phyloP scores from a whole-genome alignment of 2,797 vertebrate species.

The Mastacembelus armatus region DNA sequence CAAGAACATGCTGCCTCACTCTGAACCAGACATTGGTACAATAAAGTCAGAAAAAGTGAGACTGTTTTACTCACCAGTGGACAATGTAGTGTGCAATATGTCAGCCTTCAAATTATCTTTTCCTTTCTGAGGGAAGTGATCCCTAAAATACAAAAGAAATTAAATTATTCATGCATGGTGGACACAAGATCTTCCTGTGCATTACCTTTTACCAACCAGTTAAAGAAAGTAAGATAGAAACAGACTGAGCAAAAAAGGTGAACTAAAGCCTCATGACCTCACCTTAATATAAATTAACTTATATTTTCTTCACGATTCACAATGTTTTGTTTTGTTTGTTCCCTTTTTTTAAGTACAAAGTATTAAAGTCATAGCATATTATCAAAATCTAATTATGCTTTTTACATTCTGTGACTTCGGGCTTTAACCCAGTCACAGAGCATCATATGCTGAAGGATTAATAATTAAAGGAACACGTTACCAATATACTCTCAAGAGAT shows the following conservation, averaged over 20 bases:
- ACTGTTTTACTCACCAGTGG: conserved; percentile 73
- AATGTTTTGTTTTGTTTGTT: neutral
- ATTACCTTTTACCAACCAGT: conserved; percentile 33
- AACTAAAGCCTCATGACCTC: conserved; percentile 13
- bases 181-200: conserved; percentile 13
- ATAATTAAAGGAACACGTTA: conserved; percentile 23
- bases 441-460: conserved; percentile 17
- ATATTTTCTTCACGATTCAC: neutral
- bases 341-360: neutral
- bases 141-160: conserved; percentile 71
- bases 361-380: neutral
- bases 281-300: conserved; percentile 20
- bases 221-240: conserved; percentile 21
- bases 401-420: neutral
- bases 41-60: neutral
- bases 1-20: no score
- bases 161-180: conserved; percentile 19
- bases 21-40: neutral
- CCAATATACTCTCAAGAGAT: conserved; percentile 31
- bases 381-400: neutral
- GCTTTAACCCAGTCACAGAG: neutral
- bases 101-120: conserved; percentile 71
- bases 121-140: conserved; percentile 70
- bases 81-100: conserved; percentile 57
- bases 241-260: neutral